A percentile compares a stretch with the other conserved stretches of the same genome.
Conservation (phyloP, 2,113 vertebrate genomes). For the Riparia riparia region DNA sequence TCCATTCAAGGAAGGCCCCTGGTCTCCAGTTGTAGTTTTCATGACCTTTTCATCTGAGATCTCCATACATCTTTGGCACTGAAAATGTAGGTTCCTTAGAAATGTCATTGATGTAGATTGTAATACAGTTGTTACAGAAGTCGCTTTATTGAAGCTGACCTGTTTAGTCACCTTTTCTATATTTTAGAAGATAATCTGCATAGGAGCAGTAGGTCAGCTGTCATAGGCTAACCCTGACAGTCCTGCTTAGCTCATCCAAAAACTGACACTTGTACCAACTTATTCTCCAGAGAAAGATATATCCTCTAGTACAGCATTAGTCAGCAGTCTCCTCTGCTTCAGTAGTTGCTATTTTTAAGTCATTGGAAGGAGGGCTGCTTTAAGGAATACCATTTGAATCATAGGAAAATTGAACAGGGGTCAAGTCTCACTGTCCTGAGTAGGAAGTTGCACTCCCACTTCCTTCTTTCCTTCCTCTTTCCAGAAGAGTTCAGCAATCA, state of each 20-base stretch:
- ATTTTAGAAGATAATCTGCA: neutral
- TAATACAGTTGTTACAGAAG: neutral
- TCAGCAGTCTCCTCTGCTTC: slow-evolving; percentile 26
- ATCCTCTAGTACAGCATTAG: neutral
- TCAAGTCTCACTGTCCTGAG: slow-evolving; percentile 31
- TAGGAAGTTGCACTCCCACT: slow-evolving; percentile 43
- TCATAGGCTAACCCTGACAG: neutral
- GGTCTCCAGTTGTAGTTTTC: neutral
- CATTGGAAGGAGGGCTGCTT: slow-evolving; percentile 13
- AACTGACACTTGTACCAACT: neutral
- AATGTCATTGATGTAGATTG: neutral
- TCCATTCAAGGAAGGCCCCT: neutral
- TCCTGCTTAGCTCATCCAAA: neutral
- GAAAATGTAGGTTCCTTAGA: neutral
- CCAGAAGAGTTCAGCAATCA: neutral
- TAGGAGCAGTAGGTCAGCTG: neutral
- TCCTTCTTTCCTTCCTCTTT: slow-evolving; percentile 38
- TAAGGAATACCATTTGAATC: slow-evolving; percentile 56
- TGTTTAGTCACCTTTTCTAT: neutral
- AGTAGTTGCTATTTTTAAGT: slow-evolving; percentile 1
- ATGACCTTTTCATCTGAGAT: neutral
- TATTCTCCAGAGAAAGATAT: neutral
- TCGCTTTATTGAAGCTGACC: neutral
- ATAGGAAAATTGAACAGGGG: neutral
- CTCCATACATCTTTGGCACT: neutral